Base-by-base conservation (phyloP, 2,113 vertebrate species). In the Stercorarius parasiticus region DNA sequence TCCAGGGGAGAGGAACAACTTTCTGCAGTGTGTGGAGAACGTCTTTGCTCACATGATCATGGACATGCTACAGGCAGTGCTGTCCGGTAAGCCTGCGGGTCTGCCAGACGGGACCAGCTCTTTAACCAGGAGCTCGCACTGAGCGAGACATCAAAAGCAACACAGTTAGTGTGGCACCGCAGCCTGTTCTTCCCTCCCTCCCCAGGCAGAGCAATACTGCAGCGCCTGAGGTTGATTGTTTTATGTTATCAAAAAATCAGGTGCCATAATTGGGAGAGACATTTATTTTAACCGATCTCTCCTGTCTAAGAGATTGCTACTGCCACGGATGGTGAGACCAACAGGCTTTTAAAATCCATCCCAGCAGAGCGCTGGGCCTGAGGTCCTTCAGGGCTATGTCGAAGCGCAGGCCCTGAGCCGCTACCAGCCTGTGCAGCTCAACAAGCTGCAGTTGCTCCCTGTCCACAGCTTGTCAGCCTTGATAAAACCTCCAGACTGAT, bases 11-110 rank as follows among this genome's bases (percentile, higher is more conserved):
- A 98, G 96, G 45, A 98, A 92, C 72, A 93, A 74, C 94, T 99
- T 99, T 97, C 98, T 99, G 89, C 98, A 98, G 82, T 97, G 93
- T 3, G 97, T 99, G 94, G 99, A 99, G 92, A 98, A 95, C 64
- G 94, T 97, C 73, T 99, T 99, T 58, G 98, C 98, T 5, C 98
- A 97, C 85, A 77, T 98, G 77, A 95, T 97, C 58, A 98, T 98
- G 98, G 99, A 99, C 79, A 95, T 97, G 79, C 96, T 98, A 26
- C 98, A 99, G 87, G 91, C 96, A 2, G 71, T 98, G n/a, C 93
- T 98, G 62, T 96, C 97, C 9, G 98, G 99, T 99, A 74, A 98
- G 98, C 90, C 42, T 4, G 26, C 10, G 18, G 4, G 27, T 11
- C 65, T 1, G 2, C 0, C 6, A 50, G 71, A 29, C 30, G 6